These are phyloP conservation scores for Caenorhabditis imperialis DNA, from an alignment of 2,888 invertebrate genomes.

Conservation along the genomic window DNA sequence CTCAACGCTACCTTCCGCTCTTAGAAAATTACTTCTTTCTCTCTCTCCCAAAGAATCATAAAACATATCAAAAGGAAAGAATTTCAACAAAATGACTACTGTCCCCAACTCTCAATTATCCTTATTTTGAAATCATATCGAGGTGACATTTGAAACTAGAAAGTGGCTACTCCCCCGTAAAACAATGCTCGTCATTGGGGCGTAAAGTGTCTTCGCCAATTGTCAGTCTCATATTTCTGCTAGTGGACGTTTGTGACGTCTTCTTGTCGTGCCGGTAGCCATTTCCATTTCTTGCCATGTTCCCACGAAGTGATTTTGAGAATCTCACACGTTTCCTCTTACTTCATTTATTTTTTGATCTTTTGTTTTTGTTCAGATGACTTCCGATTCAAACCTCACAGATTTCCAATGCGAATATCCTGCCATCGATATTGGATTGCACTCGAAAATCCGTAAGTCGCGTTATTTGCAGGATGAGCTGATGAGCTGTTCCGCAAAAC, in stretches of 20 bases:
- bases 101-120: no score
- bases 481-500: no score
- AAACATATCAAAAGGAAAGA: no score
- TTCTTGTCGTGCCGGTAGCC: no score
- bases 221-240: constrained; percentile 46
- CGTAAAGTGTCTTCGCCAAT: constrained; percentile 29
- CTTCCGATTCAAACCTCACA: constrained; percentile 34
- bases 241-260: constrained; percentile 11
- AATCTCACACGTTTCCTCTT: background rate
- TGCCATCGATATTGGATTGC: constrained; percentile 25
- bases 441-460: constrained; percentile 36
- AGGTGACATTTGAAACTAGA: no score
- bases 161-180: constrained; percentile 13
- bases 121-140: no score
- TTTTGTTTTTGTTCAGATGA: constrained; percentile 26
- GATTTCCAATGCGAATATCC: constrained; percentile 54
- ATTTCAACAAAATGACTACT: no score
- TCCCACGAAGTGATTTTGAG: no score
- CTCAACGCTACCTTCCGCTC: constrained; percentile 14
- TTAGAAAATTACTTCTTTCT: background rate
- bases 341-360: background rate
- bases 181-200: constrained; percentile 33
- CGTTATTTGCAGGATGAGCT: background rate
- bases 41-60: background rate
- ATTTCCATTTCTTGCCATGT: no score